Base-by-base conservation (phyloP, 2,113 vertebrate species). In the human region DNA sequence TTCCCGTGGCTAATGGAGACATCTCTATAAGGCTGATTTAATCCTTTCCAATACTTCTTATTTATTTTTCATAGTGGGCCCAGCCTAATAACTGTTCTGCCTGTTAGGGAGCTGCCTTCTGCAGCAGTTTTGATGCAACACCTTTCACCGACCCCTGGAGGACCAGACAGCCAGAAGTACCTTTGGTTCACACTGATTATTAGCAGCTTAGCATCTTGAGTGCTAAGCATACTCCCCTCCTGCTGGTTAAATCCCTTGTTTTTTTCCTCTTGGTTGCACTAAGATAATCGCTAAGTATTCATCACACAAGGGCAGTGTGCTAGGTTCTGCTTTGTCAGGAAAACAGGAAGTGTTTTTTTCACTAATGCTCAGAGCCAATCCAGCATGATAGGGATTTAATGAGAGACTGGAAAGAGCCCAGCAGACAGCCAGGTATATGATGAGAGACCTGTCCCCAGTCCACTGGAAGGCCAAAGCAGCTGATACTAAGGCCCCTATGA, bases 221-320 rank as follows among this genome's bases (percentile, higher is more conserved):
- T 68, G 52, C 79, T 91, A 68, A 64, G 84, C n/a, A 30, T 22
- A 80, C 22, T 68, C 78, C 61, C 76, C n/a, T 40, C 40, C 85
- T 85, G 94, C 94, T 98, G 93, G 80, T 82, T 92, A 94, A 96
- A 92, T 93, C 96, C 50, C 80, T 97, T 97, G 93, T 92, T 94
- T 96, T 96, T 95, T 97, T 70, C 89, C 83, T 82, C 93, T 95
- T 82, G 75, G 84, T 90, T 97, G 64, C 50, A 50, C 70, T 72
- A 45, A 95, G 75, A 95, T 92, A 76, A 96, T 95, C 3, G 0
- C 61, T 87, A 97, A 90, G 35, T 82, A 93, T 94, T 94, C 45
- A 80, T 92, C 86, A 96, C 10, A 80, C 78, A 80, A 86, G 80
- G 72, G 35, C 90, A 61, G 14, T 66, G 35, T 66, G 70, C 64